Conservation (phyloP, 2,113 vertebrate species). For the Xenopus borealis region DNA sequence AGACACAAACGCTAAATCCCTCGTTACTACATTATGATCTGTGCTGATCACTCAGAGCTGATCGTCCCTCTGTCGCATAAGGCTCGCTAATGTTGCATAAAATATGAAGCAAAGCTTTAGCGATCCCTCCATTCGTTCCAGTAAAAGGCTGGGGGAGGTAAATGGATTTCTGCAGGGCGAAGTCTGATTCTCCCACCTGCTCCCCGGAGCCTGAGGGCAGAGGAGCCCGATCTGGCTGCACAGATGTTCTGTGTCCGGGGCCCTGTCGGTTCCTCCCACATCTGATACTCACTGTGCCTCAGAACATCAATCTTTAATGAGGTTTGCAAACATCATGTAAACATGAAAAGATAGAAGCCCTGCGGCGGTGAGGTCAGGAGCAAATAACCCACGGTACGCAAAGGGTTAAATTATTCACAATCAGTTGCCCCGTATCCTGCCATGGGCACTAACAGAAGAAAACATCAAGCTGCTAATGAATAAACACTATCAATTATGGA, state of each 20-base stretch:
- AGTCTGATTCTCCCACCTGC: slow-evolving; percentile 68
- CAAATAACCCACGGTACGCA: neutral
- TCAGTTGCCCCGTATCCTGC: neutral
- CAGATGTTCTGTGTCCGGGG: slow-evolving; percentile 82
- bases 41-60: too few relatives aligned
- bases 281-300: slow-evolving; percentile 60
- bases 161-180: slow-evolving; percentile 24
- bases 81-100: slow-evolving; percentile 32
- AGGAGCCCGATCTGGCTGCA: slow-evolving; percentile 66
- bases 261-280: slow-evolving; percentile 60
- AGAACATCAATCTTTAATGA: slow-evolving; percentile 78
- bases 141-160: slow-evolving; percentile 26
- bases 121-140: slow-evolving; percentile 2
- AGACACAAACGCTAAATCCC: too few relatives aligned
- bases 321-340: slow-evolving; percentile 62
- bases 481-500: slow-evolving; percentile 42
- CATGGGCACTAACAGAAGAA: slow-evolving; percentile 13
- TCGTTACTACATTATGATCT: too few relatives aligned
- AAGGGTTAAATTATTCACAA: slow-evolving; percentile 15
- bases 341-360: slow-evolving; percentile 15
- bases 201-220: slow-evolving; percentile 65
- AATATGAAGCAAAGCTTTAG: slow-evolving; percentile 32
- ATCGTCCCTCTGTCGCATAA: too few relatives aligned
- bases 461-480: slow-evolving; percentile 31
- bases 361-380: neutral